phyloP scores from a whole-genome alignment of 2,888 invertebrate genomes.

The Glaucopsyche alexis region DNA sequence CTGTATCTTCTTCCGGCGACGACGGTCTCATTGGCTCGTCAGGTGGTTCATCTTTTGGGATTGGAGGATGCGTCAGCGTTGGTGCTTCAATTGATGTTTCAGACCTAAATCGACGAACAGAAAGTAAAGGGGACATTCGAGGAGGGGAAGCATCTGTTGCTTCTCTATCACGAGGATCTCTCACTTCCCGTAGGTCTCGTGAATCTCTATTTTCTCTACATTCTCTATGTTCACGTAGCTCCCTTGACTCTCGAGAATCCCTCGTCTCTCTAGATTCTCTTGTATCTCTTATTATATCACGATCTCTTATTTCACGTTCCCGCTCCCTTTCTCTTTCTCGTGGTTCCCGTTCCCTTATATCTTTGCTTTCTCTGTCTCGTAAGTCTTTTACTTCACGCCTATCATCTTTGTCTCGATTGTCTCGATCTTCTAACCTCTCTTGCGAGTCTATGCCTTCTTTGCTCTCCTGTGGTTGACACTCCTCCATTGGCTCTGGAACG shows the following conservation, averaged over 20 bases:
- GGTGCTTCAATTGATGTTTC: slow-evolving; percentile 62
- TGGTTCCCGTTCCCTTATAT: slow-evolving; percentile 59
- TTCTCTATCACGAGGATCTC: slow-evolving; percentile 64
- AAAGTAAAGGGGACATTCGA: slow-evolving; percentile 72
- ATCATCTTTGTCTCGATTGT: slow-evolving; percentile 65
- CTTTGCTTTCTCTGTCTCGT: slow-evolving; percentile 64
- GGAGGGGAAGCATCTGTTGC: slow-evolving; percentile 70
- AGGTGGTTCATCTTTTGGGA: slow-evolving; percentile 77
- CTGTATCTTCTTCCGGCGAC: slow-evolving; percentile 80
- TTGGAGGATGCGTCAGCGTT: slow-evolving; percentile 70
- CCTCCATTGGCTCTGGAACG: slow-evolving; percentile 75
- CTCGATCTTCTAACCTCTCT: slow-evolving; percentile 61
- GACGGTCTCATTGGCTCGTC: slow-evolving; percentile 76
- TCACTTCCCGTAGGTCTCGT: slow-evolving; percentile 58
- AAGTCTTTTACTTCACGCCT: slow-evolving; percentile 60
- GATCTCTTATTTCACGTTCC: slow-evolving; percentile 56
- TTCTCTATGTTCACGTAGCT: slow-evolving; percentile 52
- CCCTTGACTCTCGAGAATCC: slow-evolving; percentile 57
- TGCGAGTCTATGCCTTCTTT: slow-evolving; percentile 61
- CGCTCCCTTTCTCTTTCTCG: slow-evolving; percentile 53
- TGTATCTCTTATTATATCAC: slow-evolving; percentile 52
- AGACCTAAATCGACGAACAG: slow-evolving; percentile 69
- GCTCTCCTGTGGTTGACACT: slow-evolving; percentile 63
- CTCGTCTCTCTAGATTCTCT: slow-evolving; percentile 51
- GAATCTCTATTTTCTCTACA: slow-evolving; percentile 46